A percentile compares a stretch with the other conserved stretches of the same genome.
Conservation (phyloP, 2,113 vertebrate species). For the Motacilla alba region DNA sequence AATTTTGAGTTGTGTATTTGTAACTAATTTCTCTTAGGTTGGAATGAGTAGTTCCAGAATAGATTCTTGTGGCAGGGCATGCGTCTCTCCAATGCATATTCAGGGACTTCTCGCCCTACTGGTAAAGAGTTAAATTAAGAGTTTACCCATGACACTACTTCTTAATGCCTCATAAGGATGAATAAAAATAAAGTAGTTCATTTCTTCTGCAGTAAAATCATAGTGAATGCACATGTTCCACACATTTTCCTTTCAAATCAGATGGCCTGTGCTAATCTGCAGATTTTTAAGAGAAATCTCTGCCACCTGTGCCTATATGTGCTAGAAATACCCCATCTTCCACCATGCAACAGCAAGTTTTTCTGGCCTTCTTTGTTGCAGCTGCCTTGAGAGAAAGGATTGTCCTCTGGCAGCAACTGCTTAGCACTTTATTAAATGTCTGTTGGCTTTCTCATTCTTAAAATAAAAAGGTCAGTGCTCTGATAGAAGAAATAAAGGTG, state of each 20-base stretch:
- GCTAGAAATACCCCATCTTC: neutral
- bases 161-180: neutral
- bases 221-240: neutral
- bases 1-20: neutral
- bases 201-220: neutral
- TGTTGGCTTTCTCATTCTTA: neutral
- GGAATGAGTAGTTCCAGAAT: neutral
- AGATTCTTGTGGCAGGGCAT: neutral
- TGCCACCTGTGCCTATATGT: neutral
- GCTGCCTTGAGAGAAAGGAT: neutral
- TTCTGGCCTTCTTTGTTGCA: neutral
- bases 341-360: neutral
- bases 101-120: neutral
- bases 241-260: neutral
- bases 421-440: neutral
- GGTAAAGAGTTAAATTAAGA: neutral
- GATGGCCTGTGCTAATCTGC: neutral
- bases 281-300: neutral
- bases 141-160: neutral
- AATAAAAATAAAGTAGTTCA: neutral
- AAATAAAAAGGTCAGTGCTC: neutral
- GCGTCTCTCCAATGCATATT: neutral
- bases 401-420: neutral
- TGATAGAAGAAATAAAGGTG: neutral
- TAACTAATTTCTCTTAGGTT: neutral